Percentiles rank a stretch among this genome's conserved stretches.
These are phyloP conservation scores for Eulemur mongoz DNA, from an alignment of 2,797 vertebrate species.

Conservation along the genomic window DNA sequence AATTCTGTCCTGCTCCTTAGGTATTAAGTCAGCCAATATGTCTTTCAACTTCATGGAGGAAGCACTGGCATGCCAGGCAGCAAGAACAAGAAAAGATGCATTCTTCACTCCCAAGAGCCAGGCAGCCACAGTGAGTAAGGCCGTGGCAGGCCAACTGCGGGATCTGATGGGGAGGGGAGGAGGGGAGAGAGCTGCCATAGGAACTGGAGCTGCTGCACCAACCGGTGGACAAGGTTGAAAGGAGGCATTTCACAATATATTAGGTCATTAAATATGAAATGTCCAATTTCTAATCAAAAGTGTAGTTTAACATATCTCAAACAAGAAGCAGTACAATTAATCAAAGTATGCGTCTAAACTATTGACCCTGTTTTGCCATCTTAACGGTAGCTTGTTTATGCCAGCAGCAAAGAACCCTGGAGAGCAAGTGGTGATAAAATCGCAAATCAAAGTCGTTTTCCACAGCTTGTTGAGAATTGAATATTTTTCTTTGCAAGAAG, in stretches of 20 bases:
- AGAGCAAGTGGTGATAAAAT: no score
- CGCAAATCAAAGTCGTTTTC: no score
- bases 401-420: no score
- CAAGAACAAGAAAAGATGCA: constrained; percentile 89
- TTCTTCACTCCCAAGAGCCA: constrained; percentile 84
- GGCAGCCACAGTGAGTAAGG: neutral
- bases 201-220: neutral
- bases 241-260: neutral
- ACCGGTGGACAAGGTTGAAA: neutral
- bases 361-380: no score
- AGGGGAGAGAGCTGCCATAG: neutral
- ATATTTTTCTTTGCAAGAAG: no score
- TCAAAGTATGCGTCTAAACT: no score
- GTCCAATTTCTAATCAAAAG: no score
- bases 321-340: no score
- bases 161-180: neutral
- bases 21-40: constrained; percentile 91
- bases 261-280: no score
- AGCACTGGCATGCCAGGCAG: constrained; percentile 92
- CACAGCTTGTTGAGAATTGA: no score
- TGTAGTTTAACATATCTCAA: no score
- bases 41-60: constrained; percentile 94
- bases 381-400: no score
- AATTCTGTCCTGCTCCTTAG: constrained; percentile 95
- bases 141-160: neutral